Conservation (phyloP, 92 coral and sea anemone genomes). For the Palythoa heliodiscus region DNA sequence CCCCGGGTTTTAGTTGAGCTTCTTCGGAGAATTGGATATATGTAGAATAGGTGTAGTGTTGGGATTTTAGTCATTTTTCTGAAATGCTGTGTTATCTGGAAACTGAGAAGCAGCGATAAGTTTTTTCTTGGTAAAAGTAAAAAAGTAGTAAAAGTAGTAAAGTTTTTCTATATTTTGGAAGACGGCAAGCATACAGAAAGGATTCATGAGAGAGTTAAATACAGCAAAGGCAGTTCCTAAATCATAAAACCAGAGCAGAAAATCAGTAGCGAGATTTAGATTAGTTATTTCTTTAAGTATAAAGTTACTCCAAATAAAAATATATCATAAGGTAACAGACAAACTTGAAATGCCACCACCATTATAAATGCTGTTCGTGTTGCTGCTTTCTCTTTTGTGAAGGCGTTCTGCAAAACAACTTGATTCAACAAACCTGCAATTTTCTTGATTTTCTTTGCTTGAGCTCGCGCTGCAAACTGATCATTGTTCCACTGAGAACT, state of each 20-base stretch:
- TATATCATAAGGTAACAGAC: not conserved
- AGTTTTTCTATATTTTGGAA: constrained; percentile 42
- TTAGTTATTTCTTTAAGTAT: not conserved
- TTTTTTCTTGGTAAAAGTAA: not conserved
- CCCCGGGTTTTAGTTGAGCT: no score
- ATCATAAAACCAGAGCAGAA: not conserved
- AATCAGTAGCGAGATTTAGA: not conserved
- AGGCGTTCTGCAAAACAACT: not conserved
- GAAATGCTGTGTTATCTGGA: no score
- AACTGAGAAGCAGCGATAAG: no score
- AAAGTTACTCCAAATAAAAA: not conserved
- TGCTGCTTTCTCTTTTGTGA: not conserved
- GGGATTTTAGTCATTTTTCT: no score
- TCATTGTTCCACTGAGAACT: not conserved
- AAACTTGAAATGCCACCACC: not conserved
- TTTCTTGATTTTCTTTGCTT: not conserved
- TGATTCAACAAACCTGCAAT: not conserved
- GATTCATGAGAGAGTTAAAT: constrained; percentile 2
- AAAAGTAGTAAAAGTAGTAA: constrained; percentile 1
- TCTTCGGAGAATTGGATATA: no score
- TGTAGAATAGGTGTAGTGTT: no score
- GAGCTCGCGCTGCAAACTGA: not conserved
- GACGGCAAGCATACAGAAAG: constrained; percentile 22
- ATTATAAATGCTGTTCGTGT: not conserved
- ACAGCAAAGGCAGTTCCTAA: not conserved